Evolutionary conservation across 2,113 vertebrate genomes (phyloP), one percentile per base, ranked within the genome.

Genomic region (Amazona vittata): DNA sequence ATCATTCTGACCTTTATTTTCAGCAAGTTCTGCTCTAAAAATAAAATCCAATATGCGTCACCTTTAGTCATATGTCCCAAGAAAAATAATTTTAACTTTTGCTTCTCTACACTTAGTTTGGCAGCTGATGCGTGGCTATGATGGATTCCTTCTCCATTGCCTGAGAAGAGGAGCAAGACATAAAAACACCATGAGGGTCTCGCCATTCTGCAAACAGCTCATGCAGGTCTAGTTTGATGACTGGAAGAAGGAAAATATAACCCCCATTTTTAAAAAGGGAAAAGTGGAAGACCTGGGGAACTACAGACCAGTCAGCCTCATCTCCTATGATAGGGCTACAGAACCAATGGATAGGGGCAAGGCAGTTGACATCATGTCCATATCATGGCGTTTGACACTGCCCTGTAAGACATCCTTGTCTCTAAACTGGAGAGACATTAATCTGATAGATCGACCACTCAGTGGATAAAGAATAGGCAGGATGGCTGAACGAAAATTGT

Each of bases 1-100:
- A 90, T 84, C 60, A 91, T 52, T 85, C 46, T 57, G 64, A 89
- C 37, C 73, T 92, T 92, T 94, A 65, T 80, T 93, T 89, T 91
- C 80, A 49, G n/a, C 44, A 87, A 87, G 43, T 76, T 94, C 15
- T 82, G 39, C 55, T 93, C 84, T 73, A 90, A 91, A 95, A 69
- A 60, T n/a, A 73, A 91, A 91, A 91, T 64, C 19, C 53, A 82
- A 25, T 68, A 60, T 47, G 50, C 29, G 68, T 59, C 87, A 75
- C 62, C 57, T 89, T 78, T 33, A 91, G 55, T 8, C 53, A 82
- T 68, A 78, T 10, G 4, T 68, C 35, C n/a, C 31, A 62, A 64
- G 57, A 82, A 90, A 70, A 87, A 26, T 14, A 78, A 41, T 18
- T 80, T 91, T 47, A 35, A 53, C 33, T 81, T 88, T 69, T 85